Percentiles rank a stretch among this genome's conserved stretches.
Conservation (phyloP, 2,113 vertebrate genomes). For the Urocolius indicus region DNA sequence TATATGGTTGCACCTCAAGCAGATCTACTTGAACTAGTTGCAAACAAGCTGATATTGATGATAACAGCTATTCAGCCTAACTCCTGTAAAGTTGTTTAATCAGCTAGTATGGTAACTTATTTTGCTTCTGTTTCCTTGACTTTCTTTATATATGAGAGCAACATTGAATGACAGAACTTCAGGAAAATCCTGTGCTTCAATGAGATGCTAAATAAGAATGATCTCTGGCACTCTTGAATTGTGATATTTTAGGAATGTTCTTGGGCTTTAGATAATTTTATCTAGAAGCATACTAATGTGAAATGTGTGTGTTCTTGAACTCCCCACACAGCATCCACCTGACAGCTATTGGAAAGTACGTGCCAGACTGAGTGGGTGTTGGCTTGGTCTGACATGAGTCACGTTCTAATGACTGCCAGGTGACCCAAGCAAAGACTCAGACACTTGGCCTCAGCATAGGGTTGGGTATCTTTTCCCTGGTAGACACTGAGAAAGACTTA, state of each 20-base stretch:
- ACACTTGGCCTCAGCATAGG: neutral
- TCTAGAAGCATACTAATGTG: neutral
- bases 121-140: neutral
- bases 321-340: neutral
- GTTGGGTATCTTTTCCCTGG: neutral
- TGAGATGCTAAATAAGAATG: neutral
- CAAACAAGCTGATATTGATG: neutral
- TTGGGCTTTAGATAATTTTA: neutral
- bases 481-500: neutral
- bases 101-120: neutral
- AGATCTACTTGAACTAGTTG: neutral
- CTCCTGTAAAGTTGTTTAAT: neutral
- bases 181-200: neutral
- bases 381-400: neutral
- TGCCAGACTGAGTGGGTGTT: neutral
- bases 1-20: neutral
- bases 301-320: neutral
- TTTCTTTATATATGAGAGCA: neutral
- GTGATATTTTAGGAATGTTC: neutral
- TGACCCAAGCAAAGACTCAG: neutral
- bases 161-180: neutral
- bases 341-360: neutral
- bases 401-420: neutral
- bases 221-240: neutral
- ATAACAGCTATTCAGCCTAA: neutral